A percentile compares a stretch with the other conserved stretches of the same genome.
These are phyloP conservation scores for Caprella mutica DNA, from an alignment of 2,888 invertebrate species.

Conservation along the genomic window DNA sequence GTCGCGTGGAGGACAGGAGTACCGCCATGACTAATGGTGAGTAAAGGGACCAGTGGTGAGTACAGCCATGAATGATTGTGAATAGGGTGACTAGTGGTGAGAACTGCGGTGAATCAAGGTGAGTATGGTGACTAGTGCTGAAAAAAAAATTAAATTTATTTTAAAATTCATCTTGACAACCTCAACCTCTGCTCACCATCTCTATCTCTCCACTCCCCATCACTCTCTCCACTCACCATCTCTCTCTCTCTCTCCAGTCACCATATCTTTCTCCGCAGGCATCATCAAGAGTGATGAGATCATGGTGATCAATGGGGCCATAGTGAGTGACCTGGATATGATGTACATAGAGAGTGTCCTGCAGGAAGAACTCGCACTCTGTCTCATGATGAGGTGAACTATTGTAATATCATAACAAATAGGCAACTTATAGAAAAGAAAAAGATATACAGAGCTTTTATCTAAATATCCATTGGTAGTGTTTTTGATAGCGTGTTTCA, in stretches of 20 bases:
- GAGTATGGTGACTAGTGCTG: too few species aligned
- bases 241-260: too few species aligned
- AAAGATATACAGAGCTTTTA: not conserved
- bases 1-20: constrained; percentile 87
- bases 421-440: not conserved
- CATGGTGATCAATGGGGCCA: constrained; percentile 96
- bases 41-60: too few species aligned
- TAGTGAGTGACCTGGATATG: constrained; percentile 97
- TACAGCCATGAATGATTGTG: too few species aligned
- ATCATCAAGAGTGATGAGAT: constrained; percentile 96
- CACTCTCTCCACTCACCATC: too few species aligned
- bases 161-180: too few species aligned
- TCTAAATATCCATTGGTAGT: not conserved
- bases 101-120: too few species aligned
- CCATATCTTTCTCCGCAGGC: constrained; percentile 50
- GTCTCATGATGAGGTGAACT: constrained; percentile 82
- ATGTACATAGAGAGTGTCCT: constrained; percentile 95
- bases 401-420: not conserved
- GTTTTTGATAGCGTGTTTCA: not conserved
- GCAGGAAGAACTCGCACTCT: constrained; percentile 83
- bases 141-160: too few species aligned
- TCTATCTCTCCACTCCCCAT: too few species aligned
- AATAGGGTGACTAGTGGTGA: too few species aligned
- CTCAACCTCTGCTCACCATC: too few species aligned
- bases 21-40: constrained; percentile 91